Evolutionary conservation across 2,797 vertebrate species (phyloP).

Genomic region (Acipenser oxyrinchus): DNA sequence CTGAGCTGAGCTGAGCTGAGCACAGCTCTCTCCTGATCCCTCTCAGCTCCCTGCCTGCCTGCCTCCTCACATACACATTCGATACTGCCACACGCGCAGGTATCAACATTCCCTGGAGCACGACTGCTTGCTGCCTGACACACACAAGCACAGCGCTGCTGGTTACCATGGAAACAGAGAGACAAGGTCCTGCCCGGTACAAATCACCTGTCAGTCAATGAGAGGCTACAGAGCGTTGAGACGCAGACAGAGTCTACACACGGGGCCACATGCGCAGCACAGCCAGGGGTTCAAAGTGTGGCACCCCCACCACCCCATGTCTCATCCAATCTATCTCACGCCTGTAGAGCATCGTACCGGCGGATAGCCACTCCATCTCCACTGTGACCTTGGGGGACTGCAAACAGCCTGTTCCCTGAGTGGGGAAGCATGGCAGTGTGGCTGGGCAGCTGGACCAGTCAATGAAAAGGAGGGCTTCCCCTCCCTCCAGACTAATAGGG

Average conservation of each 20-base stretch:
- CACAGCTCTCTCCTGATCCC: neutral
- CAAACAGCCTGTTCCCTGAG: neutral
- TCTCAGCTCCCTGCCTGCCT: neutral
- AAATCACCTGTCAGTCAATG: constrained; percentile 9
- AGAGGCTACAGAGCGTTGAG: neutral
- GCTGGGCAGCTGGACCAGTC: too few relatives aligned
- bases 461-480: neutral
- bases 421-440: neutral
- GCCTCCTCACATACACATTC: neutral
- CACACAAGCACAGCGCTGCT: neutral
- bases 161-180: constrained; percentile 4
- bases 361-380: too few relatives aligned
- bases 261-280: neutral
- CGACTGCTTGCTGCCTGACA: constrained; percentile 12
- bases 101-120: neutral
- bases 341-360: too few relatives aligned
- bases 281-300: neutral
- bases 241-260: neutral
- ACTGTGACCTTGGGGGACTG: too few relatives aligned
- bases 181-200: constrained; percentile 14
- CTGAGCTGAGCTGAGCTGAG: neutral
- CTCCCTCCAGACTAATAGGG: neutral
- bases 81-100: neutral
- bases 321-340: neutral
- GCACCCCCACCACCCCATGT: neutral